A percentile compares a stretch with the other conserved stretches of the same genome.
phyloP scores from a whole-genome alignment of 2,113 vertebrate genomes.

The Bungarus multicinctus region DNA sequence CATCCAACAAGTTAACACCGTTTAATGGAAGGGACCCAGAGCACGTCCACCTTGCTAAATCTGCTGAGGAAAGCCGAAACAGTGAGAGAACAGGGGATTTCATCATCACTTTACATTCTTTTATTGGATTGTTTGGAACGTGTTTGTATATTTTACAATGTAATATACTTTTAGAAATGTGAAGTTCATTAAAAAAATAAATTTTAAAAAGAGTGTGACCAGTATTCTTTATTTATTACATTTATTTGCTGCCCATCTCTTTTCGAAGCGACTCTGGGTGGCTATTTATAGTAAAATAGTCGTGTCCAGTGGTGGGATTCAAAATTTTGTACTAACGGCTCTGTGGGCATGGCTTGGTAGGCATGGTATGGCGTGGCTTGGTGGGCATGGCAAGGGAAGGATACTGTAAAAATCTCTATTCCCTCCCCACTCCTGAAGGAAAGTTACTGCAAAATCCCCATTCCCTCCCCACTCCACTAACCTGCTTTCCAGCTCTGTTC shows the following conservation, averaged over 20 bases:
- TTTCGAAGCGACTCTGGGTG: neutral
- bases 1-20: neutral
- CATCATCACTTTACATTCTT: neutral
- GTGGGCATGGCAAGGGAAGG: no score
- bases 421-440: no score
- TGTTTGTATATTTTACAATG: neutral
- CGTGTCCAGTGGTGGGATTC: neutral
- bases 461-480: no score
- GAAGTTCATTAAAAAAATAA: neutral
- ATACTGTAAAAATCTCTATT: no score
- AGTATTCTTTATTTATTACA: neutral
- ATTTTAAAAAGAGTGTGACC: neutral
- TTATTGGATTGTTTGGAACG: neutral
- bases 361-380: no score
- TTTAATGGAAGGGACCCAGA: neutral
- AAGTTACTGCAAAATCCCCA: no score
- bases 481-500: no score
- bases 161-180: neutral
- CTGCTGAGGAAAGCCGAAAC: neutral
- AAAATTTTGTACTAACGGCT: no score
- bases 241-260: neutral
- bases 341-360: no score
- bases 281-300: neutral
- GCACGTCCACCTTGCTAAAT: neutral
- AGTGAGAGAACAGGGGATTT: neutral